Evolutionary conservation across 2,888 invertebrate species (phyloP), one percentile per base, ranked within the genome.

Genomic region (Rhabditophanes sp.): DNA sequence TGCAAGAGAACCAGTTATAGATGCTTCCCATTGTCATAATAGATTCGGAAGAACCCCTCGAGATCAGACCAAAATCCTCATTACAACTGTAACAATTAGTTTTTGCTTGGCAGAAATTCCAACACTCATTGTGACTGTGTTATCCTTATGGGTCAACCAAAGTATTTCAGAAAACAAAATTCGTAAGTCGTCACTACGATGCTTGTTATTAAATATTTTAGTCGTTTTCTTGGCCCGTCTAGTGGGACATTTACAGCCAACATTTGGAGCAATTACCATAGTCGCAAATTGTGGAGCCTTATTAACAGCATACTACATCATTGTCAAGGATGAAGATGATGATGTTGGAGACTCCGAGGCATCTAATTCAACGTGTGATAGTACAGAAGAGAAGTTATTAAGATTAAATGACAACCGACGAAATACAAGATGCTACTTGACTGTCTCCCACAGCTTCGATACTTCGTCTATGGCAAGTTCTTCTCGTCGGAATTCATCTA

Each of bases 91-190:
- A 5, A 62, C 58, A 11, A 50, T 59, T 6, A 53, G 56, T 30
- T 60, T 60, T 38, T 47, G 61, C 5, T 45, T 62, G 20, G 61
- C 59, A n/a, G 56, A 59, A 43, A 48, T 59, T 25, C 60, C 60
- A 6, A 56, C 60, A 16, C 55, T 58, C 21, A 52, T 61, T 29
- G 55, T 60, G 25, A 59, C 58, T 2, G 54, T 55, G 4, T 39
- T 60, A 16, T 7, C 5, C 7, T 25, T 25, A 14, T 15, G 15
- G 4, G 4, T n/a, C n/a, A n/a, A n/a, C n/a, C n/a, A n/a, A n/a
- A n/a, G n/a, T n/a, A n/a, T n/a, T n/a, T n/a, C n/a, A n/a, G n/a
- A n/a, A n/a, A n/a, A n/a, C n/a, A n/a, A n/a, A n/a, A n/a, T n/a
- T n/a, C n/a, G n/a, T n/a, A n/a, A n/a, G n/a, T n/a, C n/a, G n/a